Evolutionary conservation across 2,797 vertebrate species (phyloP).

Genomic region (Loris lydekkerianus): DNA sequence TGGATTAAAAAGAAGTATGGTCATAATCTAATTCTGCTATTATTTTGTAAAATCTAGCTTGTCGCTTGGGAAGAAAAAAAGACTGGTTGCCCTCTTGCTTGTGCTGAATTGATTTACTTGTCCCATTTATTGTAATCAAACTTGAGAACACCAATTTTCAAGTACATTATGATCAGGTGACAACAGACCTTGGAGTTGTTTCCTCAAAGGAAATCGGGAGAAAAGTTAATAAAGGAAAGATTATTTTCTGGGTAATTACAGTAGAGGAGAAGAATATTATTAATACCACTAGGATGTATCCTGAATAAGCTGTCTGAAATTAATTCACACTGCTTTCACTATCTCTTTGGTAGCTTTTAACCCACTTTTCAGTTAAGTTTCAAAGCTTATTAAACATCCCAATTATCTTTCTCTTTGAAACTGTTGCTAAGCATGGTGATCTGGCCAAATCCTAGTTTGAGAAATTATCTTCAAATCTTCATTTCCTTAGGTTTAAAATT

Average conservation of each 20-base stretch:
- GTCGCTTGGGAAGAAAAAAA: background rate
- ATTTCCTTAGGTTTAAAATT: constrained; percentile 40
- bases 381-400: constrained; percentile 61
- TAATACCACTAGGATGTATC: background rate
- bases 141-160: constrained; percentile 23
- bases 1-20: background rate
- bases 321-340: background rate
- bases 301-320: constrained; percentile 22
- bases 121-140: constrained; percentile 60
- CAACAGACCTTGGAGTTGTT: constrained; percentile 39
- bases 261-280: constrained; percentile 37
- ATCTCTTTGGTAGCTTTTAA: constrained; percentile 25
- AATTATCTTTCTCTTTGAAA: constrained; percentile 61
- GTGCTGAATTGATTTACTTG: background rate
- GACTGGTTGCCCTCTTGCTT: background rate
- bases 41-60: constrained; percentile 36
- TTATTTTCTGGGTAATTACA: constrained; percentile 63
- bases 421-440: background rate
- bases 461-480: constrained; percentile 11
- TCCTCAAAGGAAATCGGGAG: constrained; percentile 57
- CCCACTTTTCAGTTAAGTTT: constrained; percentile 33
- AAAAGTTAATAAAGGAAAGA: constrained; percentile 47
- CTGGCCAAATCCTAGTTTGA: constrained; percentile 49
- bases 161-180: background rate
- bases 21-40: constrained; percentile 40